These are phyloP conservation scores for Myripristis jacobus DNA, from an alignment of 2,797 vertebrate genomes.

Conservation along the genomic window DNA sequence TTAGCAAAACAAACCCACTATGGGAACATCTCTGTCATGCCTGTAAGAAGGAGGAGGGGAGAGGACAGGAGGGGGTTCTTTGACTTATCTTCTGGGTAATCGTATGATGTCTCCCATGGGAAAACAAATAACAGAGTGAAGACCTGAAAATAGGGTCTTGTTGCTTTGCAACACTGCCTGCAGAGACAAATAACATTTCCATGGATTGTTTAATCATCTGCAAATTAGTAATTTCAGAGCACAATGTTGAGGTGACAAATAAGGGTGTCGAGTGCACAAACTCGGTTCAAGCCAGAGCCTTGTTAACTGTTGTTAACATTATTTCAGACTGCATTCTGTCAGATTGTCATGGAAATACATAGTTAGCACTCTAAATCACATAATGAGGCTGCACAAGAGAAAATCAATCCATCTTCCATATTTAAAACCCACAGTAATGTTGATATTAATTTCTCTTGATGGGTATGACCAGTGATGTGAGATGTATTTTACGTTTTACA, in stretches of 20 bases:
- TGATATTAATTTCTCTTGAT: constrained; percentile 7
- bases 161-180: constrained; percentile 70
- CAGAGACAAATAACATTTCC: constrained; percentile 82
- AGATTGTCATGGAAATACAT: constrained; percentile 34
- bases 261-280: constrained; percentile 51
- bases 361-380: constrained; percentile 24
- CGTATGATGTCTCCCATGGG: constrained; percentile 67
- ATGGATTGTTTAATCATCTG: constrained; percentile 85
- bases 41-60: constrained; percentile 8
- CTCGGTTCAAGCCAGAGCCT: constrained; percentile 64
- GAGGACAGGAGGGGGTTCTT: constrained; percentile 63
- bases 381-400: constrained; percentile 10
- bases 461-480: background rate
- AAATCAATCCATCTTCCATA: constrained; percentile 22
- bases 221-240: constrained; percentile 84
- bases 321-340: constrained; percentile 44
- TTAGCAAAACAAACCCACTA: constrained; percentile 30
- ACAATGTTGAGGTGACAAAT: constrained; percentile 72
- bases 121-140: constrained; percentile 72
- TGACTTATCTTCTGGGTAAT: constrained; percentile 67
- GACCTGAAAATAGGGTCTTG: constrained; percentile 74
- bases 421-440: constrained; percentile 17
- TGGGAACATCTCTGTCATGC: constrained; percentile 36
- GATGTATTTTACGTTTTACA: constrained; percentile 1
- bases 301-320: constrained; percentile 62